Percentiles rank a stretch among this genome's conserved stretches.
phyloP scores from a whole-genome alignment of 1,140 invertebrate genomes.

The Steinernema feltiae region DNA sequence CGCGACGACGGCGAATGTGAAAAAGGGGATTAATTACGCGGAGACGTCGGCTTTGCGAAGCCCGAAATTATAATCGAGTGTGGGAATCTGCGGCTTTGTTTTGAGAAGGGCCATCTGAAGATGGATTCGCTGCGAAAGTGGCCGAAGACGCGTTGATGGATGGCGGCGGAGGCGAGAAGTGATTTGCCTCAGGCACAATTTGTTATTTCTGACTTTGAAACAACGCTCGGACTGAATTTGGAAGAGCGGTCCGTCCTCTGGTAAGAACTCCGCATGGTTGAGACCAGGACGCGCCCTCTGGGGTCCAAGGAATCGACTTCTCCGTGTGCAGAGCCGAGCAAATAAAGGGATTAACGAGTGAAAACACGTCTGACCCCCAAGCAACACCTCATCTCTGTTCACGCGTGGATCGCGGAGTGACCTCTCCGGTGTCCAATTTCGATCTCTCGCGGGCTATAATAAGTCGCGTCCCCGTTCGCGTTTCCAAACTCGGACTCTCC shows the following conservation, averaged over 20 bases:
- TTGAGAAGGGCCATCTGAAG: not conserved
- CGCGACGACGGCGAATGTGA: not conserved
- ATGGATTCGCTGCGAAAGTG: not conserved
- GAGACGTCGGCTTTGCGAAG: not conserved
- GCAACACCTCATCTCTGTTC: no score
- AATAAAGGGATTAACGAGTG: no score
- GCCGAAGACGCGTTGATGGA: not conserved
- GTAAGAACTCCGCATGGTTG: no score
- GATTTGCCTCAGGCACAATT: not conserved
- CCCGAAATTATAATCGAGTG: not conserved
- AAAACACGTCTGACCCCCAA: no score
- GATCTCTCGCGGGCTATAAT: no score
- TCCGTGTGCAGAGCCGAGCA: no score
- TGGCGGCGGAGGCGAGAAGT: not conserved
- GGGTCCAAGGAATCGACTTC: not conserved
- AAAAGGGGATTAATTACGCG: conserved; percentile 8
- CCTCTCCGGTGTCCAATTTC: no score
- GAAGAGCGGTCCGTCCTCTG: no score
- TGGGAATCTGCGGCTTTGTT: conserved; percentile 15
- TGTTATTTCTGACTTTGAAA: not conserved
- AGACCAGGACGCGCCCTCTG: no score
- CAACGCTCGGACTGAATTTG: not conserved
- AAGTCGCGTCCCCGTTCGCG: not conserved
- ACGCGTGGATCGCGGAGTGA: no score
- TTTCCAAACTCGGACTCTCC: not conserved